Conservation (phyloP, 2,888 invertebrate genomes). For the Acanthacorydalis orientalis region DNA sequence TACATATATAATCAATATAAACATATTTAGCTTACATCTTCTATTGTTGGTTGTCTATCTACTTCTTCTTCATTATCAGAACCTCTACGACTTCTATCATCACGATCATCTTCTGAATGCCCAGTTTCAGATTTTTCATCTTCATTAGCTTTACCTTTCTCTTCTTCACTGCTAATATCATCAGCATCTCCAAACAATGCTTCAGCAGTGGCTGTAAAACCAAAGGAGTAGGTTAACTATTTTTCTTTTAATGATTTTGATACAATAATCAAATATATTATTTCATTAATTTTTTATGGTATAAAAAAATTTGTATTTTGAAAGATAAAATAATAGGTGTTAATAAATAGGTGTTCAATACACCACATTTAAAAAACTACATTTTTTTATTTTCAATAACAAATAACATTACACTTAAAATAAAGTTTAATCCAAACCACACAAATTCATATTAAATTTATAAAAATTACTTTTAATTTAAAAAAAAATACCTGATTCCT, state of each 20-base stretch:
- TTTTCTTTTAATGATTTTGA: slow-evolving; percentile 18
- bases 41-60: slow-evolving; percentile 25
- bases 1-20: background rate
- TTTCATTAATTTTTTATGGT: too few relatives aligned
- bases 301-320: too few relatives aligned
- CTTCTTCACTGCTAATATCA: slow-evolving; percentile 81
- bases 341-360: too few relatives aligned
- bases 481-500: slow-evolving; percentile 11
- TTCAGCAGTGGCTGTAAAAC: slow-evolving; percentile 47
- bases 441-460: background rate
- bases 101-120: slow-evolving; percentile 17
- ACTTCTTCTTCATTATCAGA: slow-evolving; percentile 27
- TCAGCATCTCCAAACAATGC: slow-evolving; percentile 87
- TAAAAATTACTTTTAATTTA: background rate
- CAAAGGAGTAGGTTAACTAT: background rate
- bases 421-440: too few relatives aligned
- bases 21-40: slow-evolving; percentile 9
- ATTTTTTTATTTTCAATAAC: too few relatives aligned
- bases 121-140: slow-evolving; percentile 17
- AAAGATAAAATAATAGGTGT: too few relatives aligned
- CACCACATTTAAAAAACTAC: too few relatives aligned
- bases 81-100: slow-evolving; percentile 11
- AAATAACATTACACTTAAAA: background rate
- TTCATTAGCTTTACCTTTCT: slow-evolving; percentile 28
- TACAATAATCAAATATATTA: too few relatives aligned